Percentiles rank a stretch among this genome's conserved stretches.
phyloP scores from a whole-genome alignment of 2,113 vertebrate species.

The Xiphorhynchus elegans region DNA sequence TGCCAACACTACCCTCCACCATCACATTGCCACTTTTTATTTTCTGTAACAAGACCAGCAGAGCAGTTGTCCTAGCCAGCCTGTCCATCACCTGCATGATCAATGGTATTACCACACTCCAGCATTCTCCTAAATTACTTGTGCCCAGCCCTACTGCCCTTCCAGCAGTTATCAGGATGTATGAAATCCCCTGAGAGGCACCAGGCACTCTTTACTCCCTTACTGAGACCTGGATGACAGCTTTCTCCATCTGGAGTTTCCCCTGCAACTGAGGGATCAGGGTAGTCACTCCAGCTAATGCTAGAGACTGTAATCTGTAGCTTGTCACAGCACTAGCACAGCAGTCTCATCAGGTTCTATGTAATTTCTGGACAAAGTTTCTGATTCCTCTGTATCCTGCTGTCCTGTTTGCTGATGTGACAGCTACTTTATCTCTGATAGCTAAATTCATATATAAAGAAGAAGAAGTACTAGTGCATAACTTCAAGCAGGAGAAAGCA shows the following conservation, averaged over 20 bases:
- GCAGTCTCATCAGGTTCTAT: not conserved
- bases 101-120: not conserved
- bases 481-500: not conserved
- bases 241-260: not conserved
- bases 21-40: not conserved
- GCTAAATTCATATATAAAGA: not conserved
- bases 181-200: not conserved
- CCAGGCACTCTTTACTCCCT: not conserved
- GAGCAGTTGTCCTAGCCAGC: not conserved
- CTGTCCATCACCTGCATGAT: not conserved
- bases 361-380: not conserved
- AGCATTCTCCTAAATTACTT: not conserved
- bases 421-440: not conserved
- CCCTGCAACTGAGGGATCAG: not conserved
- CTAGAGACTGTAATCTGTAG: not conserved
- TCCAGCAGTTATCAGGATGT: not conserved
- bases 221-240: not conserved
- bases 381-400: not conserved
- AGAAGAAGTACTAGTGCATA: not conserved
- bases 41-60: not conserved
- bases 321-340: not conserved
- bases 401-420: not conserved
- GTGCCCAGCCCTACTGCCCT: not conserved
- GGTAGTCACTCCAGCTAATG: not conserved
- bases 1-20: not conserved